Conservation (phyloP, 2,888 invertebrate species). For the Euplexia lucipara region DNA sequence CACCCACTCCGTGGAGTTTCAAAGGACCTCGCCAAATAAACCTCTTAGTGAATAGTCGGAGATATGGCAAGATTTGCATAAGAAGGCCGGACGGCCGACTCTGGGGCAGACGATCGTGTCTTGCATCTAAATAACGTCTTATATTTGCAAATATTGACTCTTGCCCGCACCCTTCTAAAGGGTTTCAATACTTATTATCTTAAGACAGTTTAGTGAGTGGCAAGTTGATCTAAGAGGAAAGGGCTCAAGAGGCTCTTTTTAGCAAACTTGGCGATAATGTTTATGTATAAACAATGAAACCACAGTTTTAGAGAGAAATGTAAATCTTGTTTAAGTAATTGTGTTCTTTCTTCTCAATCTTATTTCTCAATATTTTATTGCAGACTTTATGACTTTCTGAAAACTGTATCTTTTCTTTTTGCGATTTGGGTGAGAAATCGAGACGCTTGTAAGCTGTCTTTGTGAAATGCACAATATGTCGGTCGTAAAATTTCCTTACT, state of each 20-base stretch:
- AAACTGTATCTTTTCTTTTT: constrained; percentile 18
- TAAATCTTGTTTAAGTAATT: constrained; percentile 36
- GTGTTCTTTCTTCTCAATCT: constrained; percentile 2
- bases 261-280: constrained; percentile 52
- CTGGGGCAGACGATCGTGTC: constrained; percentile 85
- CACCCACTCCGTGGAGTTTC: constrained; percentile 79
- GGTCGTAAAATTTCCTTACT: constrained; percentile 45
- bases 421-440: background rate
- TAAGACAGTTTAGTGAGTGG: constrained; percentile 85
- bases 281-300: constrained; percentile 45
- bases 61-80: constrained; percentile 87
- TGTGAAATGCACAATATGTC: constrained; percentile 25
- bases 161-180: constrained; percentile 85
- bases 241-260: constrained; percentile 68
- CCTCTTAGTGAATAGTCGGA: constrained; percentile 85
- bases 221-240: constrained; percentile 75
- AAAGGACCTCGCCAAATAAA: constrained; percentile 85
- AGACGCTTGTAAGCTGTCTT: constrained; percentile 14
- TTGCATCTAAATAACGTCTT: constrained; percentile 90
- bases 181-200: constrained; percentile 85
- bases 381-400: constrained; percentile 18
- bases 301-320: constrained; percentile 37
- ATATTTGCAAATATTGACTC: constrained; percentile 90
- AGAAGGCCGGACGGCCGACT: constrained; percentile 81
- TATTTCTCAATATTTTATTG: constrained; percentile 24